These are phyloP conservation scores for Papilio machaon DNA, from an alignment of 1,140 invertebrate genomes.

Conservation along the genomic window DNA sequence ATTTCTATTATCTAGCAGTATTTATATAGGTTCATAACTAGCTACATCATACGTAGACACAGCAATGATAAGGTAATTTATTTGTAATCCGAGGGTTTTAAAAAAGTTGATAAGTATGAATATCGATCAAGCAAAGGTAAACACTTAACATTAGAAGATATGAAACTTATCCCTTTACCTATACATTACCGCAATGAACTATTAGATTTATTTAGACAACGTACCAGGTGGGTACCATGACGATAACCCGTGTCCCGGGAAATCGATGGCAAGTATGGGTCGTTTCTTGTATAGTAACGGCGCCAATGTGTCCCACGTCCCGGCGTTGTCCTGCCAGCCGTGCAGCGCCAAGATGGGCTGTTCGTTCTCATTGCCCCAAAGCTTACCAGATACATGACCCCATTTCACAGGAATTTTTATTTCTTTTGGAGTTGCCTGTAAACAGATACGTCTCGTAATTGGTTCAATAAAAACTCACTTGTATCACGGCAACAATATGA, in stretches of 20 bases:
- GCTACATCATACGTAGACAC: too few species aligned
- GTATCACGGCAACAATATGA: too few species aligned
- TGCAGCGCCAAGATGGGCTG: slow-evolving; percentile 87
- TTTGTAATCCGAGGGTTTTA: background rate
- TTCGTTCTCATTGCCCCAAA: slow-evolving; percentile 85
- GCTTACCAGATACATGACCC: slow-evolving; percentile 87
- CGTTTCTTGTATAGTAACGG: slow-evolving; percentile 83
- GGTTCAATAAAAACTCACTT: too few species aligned
- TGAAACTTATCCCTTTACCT: background rate
- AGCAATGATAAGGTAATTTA: background rate
- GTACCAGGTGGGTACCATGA: slow-evolving; percentile 84
- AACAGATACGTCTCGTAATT: slow-evolving; percentile 4
- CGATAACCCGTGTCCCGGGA: slow-evolving; percentile 88
- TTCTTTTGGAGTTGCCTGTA: slow-evolving; percentile 82
- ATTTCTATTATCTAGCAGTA: too few species aligned
- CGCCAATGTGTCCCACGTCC: slow-evolving; percentile 87
- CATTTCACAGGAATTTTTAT: slow-evolving; percentile 85
- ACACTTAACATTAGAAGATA: background rate
- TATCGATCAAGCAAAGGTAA: background rate
- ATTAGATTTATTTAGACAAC: background rate
- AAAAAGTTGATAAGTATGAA: background rate
- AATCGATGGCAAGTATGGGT: slow-evolving; percentile 86
- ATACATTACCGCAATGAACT: background rate
- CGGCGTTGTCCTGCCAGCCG: slow-evolving; percentile 90
- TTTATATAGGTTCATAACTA: too few species aligned